Conservation (phyloP, 1,140 invertebrate genomes). For the Papilio helenus region DNA sequence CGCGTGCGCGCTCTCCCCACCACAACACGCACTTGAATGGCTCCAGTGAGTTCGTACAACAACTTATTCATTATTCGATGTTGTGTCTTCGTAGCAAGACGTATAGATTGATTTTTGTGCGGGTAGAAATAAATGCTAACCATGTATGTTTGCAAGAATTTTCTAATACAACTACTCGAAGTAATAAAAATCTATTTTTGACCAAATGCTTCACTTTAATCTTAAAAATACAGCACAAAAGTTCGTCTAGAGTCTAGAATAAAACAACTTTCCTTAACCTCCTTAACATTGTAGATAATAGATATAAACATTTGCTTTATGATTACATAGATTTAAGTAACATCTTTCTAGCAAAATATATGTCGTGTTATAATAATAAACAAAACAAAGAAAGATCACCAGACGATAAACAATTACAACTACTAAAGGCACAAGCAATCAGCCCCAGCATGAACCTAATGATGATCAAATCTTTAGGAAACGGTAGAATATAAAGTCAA, state of each 20-base stretch:
- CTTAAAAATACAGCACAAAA: neutral
- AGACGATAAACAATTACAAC: too few species aligned
- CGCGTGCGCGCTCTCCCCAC: conserved; percentile 74
- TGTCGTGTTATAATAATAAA: too few species aligned
- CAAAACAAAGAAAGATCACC: too few species aligned
- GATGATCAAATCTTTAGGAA: neutral
- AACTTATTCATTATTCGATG: conserved; percentile 38
- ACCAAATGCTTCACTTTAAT: neutral
- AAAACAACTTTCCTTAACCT: neutral
- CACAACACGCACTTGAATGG: conserved; percentile 84
- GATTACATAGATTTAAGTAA: too few species aligned
- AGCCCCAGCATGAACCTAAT: neutral
- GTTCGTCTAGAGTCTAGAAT: neutral
- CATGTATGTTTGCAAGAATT: too few species aligned
- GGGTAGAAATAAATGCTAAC: neutral
- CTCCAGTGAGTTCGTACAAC: conserved; percentile 87
- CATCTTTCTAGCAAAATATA: too few species aligned
- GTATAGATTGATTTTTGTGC: neutral
- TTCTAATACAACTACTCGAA: neutral
- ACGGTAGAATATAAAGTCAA: neutral
- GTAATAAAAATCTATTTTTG: neutral
- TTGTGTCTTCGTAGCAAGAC: neutral
- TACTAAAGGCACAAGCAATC: neutral
- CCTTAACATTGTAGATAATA: neutral
- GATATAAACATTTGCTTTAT: too few species aligned